These are phyloP conservation scores for Drosophila ironensis DNA, from an alignment of 1,140 invertebrate genomes.

Conservation along the genomic window DNA sequence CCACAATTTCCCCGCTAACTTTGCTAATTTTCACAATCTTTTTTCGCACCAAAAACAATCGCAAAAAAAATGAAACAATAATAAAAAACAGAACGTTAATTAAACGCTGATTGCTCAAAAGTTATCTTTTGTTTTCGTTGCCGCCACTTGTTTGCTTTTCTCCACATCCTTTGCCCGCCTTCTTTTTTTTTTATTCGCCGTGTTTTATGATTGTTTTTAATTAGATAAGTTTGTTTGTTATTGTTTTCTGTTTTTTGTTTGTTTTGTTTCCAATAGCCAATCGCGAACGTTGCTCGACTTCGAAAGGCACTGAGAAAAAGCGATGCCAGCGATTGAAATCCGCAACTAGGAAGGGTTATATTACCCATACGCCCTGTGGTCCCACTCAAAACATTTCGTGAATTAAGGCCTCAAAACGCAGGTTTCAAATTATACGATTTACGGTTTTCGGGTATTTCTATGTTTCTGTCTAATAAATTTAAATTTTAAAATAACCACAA, in stretches of 20 bases:
- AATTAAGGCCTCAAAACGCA: no score
- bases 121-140: slow-evolving; percentile 29
- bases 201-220: slow-evolving; percentile 38
- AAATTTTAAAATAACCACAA: no score
- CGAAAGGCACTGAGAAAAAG: slow-evolving; percentile 19
- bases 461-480: no score
- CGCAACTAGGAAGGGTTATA: no score
- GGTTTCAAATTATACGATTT: no score
- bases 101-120: slow-evolving; percentile 35
- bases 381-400: no score
- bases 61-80: neutral
- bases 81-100: slow-evolving; percentile 20
- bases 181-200: neutral
- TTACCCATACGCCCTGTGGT: no score
- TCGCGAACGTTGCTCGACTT: no score
- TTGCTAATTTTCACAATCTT: neutral
- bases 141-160: slow-evolving; percentile 25
- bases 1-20: neutral
- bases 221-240: slow-evolving; percentile 31
- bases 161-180: neutral
- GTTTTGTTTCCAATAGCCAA: neutral
- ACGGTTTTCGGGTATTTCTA: no score
- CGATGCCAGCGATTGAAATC: no score
- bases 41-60: neutral
- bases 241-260: neutral